Conservation (phyloP, 2,888 invertebrate genomes). For the Drosophila parthenogenetica region DNA sequence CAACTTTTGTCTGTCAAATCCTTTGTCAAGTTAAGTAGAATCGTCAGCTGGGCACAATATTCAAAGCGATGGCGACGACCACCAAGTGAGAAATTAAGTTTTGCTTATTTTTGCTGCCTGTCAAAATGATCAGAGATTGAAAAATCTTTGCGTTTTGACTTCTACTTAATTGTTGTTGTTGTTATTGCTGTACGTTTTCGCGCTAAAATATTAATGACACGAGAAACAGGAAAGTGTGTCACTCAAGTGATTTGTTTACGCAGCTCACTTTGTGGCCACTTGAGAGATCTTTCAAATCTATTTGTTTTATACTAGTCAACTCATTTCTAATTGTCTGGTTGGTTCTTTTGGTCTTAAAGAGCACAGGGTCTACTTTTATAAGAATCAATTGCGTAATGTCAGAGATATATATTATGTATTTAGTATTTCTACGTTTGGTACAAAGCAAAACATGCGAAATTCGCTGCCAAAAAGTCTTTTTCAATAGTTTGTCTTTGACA, state of each 20-base stretch:
- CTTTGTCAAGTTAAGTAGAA: constrained; percentile 74
- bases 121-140: constrained; percentile 52
- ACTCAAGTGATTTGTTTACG: constrained; percentile 78
- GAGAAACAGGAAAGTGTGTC: constrained; percentile 76
- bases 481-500: constrained; percentile 80
- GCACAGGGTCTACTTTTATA: constrained; percentile 49
- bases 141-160: constrained; percentile 35
- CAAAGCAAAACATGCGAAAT: constrained; percentile 51
- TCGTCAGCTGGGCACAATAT: constrained; percentile 28
- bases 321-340: constrained; percentile 13
- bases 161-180: constrained; percentile 16
- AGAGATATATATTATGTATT: constrained; percentile 15
- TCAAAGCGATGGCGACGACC: constrained; percentile 22
- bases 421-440: constrained; percentile 10
- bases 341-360: constrained; percentile 17
- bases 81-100: constrained; percentile 32
- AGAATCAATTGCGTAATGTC: constrained; percentile 68
- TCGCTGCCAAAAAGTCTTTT: constrained; percentile 77
- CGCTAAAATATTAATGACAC: constrained; percentile 70
- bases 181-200: constrained; percentile 34
- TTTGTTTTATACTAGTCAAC: constrained; percentile 24
- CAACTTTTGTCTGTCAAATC: constrained; percentile 65
- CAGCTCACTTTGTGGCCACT: constrained; percentile 63
- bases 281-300: constrained; percentile 37
- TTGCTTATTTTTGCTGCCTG: constrained; percentile 51